Conservation (phyloP, 64 coral and sea anemone species). For the Acropora yongei region DNA sequence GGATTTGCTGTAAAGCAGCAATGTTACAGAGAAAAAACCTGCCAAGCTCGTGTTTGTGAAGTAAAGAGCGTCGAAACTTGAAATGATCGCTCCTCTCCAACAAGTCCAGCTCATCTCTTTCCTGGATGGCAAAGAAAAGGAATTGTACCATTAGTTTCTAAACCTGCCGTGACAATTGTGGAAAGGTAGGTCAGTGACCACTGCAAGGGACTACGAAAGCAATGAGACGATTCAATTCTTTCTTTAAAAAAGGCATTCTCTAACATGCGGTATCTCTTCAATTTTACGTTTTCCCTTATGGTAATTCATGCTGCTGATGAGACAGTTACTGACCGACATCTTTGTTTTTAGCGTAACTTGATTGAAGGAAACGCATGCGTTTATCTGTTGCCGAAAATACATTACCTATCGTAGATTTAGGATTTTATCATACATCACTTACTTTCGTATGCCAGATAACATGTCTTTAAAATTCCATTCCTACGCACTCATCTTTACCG, state of each 20-base stretch:
- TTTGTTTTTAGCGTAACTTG: too few relatives aligned
- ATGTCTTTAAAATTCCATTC: slow-evolving; percentile 38
- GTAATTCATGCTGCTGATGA: too few relatives aligned
- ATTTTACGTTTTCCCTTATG: too few relatives aligned
- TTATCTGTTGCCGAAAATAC: not conserved
- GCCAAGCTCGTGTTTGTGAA: slow-evolving; percentile 16
- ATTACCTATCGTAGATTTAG: slow-evolving; percentile 20
- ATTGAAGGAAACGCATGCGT: too few relatives aligned
- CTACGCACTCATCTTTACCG: slow-evolving; percentile 48
- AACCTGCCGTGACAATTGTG: not conserved
- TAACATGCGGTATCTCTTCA: too few relatives aligned
- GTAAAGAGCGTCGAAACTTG: slow-evolving; percentile 33
- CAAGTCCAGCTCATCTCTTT: slow-evolving; percentile 35
- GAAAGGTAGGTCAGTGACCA: too few relatives aligned
- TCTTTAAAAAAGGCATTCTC: too few relatives aligned
- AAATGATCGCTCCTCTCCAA: slow-evolving; percentile 15
- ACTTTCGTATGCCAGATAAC: too few relatives aligned
- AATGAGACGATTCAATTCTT: too few relatives aligned
- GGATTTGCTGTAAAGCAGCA: slow-evolving; percentile 8
- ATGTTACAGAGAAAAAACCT: not conserved
- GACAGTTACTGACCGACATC: too few relatives aligned
- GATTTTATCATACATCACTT: not conserved
- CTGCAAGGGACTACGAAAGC: not conserved
- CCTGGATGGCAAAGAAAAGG: not conserved
- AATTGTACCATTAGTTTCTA: not conserved